Evolutionary conservation across 2,113 vertebrate genomes (phyloP).

Genomic region (Monarcha castaneiventris): DNA sequence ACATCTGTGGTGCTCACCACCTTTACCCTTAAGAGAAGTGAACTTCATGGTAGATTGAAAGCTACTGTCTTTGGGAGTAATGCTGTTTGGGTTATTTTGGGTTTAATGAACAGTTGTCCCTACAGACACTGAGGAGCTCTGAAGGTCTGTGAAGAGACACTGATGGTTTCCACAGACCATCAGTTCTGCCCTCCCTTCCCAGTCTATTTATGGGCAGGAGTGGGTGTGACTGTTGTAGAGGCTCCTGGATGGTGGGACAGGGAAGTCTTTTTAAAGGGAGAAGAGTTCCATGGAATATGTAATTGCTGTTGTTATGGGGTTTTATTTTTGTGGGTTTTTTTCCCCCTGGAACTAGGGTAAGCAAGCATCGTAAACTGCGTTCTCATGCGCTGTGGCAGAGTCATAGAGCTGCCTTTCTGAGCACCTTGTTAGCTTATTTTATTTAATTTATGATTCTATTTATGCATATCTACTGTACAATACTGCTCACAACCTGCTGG

Average conservation of each 20-base stretch:
- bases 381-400: background rate
- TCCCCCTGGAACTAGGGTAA: background rate
- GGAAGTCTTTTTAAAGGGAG: background rate
- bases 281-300: background rate
- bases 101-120: background rate
- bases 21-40: background rate
- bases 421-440: conserved; percentile 24
- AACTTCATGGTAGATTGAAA: background rate
- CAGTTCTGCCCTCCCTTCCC: background rate
- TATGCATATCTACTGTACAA: conserved; percentile 45
- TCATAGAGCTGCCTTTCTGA: conserved; percentile 8
- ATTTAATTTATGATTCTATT: conserved; percentile 40
- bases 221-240: background rate
- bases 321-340: background rate
- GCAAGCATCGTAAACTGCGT: background rate
- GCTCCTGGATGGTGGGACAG: background rate
- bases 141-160: background rate
- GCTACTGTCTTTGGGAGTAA: background rate
- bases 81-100: background rate
- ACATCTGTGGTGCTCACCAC: background rate
- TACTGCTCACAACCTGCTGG: background rate
- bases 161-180: background rate
- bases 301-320: background rate
- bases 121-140: background rate
- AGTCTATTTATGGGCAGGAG: background rate